These are phyloP conservation scores for Zaprionus lachaisei DNA, from an alignment of 1,140 invertebrate genomes.

Conservation along the genomic window DNA sequence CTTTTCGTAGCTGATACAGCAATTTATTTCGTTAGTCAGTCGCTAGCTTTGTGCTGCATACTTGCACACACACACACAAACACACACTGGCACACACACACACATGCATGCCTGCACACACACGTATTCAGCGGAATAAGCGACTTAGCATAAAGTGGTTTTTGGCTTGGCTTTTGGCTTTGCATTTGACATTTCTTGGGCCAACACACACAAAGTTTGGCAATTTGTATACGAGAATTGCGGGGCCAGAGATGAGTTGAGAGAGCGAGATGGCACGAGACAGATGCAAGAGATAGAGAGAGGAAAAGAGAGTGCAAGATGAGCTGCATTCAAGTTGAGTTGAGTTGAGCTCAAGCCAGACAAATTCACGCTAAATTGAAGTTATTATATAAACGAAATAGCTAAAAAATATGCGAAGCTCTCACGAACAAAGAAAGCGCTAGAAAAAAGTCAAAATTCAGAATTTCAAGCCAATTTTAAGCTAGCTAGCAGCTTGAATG, in stretches of 20 bases:
- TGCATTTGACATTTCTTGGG: conserved; percentile 57
- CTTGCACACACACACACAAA: conserved; percentile 35
- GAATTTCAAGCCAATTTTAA: neutral
- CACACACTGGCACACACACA: conserved; percentile 7
- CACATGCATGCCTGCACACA: neutral
- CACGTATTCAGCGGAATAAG: conserved; percentile 43
- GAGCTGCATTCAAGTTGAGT: conserved; percentile 15
- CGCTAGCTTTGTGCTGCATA: conserved; percentile 43
- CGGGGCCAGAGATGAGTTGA: conserved; percentile 9
- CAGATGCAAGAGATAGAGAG: neutral
- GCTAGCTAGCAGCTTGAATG: neutral
- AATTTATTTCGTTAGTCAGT: conserved; percentile 65
- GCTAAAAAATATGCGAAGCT: conserved; percentile 1
- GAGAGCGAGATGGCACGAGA: neutral
- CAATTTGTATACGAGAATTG: conserved; percentile 47
- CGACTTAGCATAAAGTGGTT: conserved; percentile 57
- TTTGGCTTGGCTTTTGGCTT: conserved; percentile 57
- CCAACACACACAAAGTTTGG: conserved; percentile 52
- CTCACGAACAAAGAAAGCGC: neutral
- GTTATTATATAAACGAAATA: conserved; percentile 20
- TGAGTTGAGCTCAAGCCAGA: conserved; percentile 32
- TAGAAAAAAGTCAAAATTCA: neutral
- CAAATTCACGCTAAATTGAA: conserved; percentile 42
- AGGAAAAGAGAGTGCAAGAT: neutral
- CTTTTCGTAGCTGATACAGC: conserved; percentile 67